These are phyloP conservation scores for Phenganax subtilis DNA, from an alignment of 92 coral and sea anemone species.

Conservation along the genomic window DNA sequence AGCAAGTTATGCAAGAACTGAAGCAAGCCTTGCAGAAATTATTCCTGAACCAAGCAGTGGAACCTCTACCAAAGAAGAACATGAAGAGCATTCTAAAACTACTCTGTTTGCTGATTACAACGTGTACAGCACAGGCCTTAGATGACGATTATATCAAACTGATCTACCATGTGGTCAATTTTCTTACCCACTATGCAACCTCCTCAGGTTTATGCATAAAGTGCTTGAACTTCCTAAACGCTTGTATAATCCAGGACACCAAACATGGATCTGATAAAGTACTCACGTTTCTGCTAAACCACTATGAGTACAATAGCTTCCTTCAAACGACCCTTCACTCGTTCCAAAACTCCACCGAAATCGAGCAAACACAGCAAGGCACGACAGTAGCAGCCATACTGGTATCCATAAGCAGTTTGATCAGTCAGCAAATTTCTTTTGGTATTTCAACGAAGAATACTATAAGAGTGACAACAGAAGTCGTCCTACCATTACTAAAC, in stretches of 20 bases:
- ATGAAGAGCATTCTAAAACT: slow-evolving; percentile 58
- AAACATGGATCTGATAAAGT: slow-evolving; percentile 41
- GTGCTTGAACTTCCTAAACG: slow-evolving; percentile 67
- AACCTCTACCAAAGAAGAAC: slow-evolving; percentile 48
- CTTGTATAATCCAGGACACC: slow-evolving; percentile 47
- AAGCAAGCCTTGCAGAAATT: slow-evolving; percentile 66
- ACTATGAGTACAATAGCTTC: slow-evolving; percentile 31
- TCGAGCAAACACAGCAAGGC: neutral
- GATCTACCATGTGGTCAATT: slow-evolving; percentile 64
- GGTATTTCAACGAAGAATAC: neutral
- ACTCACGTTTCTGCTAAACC: slow-evolving; percentile 59
- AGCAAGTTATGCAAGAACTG: slow-evolving; percentile 1
- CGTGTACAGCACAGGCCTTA: slow-evolving; percentile 47
- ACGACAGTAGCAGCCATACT: slow-evolving; percentile 1
- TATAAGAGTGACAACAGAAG: neutral
- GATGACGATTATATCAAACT: slow-evolving; percentile 48
- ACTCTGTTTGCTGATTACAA: slow-evolving; percentile 45
- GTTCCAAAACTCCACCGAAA: neutral
- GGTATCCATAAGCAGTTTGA: slow-evolving; percentile 14
- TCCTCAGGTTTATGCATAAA: slow-evolving; percentile 30
- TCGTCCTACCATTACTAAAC: slow-evolving; percentile 5
- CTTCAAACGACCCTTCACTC: slow-evolving; percentile 10
- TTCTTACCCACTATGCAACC: slow-evolving; percentile 45
- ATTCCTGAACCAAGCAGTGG: slow-evolving; percentile 56
- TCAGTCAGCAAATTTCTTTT: neutral